These are phyloP conservation scores for Rhyacophila evoluta DNA, from an alignment of 2,888 invertebrate species.

Conservation along the genomic window DNA sequence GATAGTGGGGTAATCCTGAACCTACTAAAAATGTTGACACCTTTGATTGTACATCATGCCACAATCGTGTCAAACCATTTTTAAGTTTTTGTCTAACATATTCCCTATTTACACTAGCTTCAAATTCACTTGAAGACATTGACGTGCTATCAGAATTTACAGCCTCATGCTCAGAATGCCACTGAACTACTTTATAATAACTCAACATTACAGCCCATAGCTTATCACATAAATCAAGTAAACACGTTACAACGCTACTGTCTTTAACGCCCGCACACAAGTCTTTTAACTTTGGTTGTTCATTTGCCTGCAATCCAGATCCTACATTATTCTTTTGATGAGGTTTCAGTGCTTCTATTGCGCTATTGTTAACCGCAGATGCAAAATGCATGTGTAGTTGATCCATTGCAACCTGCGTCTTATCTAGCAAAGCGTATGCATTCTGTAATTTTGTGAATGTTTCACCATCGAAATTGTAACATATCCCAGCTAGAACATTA, in stretches of 20 bases:
- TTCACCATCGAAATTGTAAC: slow-evolving; percentile 79
- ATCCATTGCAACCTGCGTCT: slow-evolving; percentile 93
- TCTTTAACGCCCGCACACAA: slow-evolving; percentile 73
- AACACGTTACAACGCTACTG: slow-evolving; percentile 68
- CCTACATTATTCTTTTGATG: slow-evolving; percentile 63
- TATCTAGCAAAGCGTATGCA: slow-evolving; percentile 90
- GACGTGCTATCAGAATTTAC: slow-evolving; percentile 57
- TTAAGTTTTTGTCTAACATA: slow-evolving; percentile 91
- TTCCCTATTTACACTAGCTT: slow-evolving; percentile 77
- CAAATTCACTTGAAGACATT: slow-evolving; percentile 62
- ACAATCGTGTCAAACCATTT: slow-evolving; percentile 86
- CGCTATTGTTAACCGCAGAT: slow-evolving; percentile 88
- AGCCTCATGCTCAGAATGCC: slow-evolving; percentile 75
- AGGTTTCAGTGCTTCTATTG: slow-evolving; percentile 72
- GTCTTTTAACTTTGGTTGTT: slow-evolving; percentile 78
- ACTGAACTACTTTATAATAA: slow-evolving; percentile 81
- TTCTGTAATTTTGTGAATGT: slow-evolving; percentile 86
- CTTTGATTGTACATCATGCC: slow-evolving; percentile 95
- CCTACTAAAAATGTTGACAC: slow-evolving; percentile 84
- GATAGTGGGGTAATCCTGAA: slow-evolving; percentile 85
- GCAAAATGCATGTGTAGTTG: slow-evolving; percentile 96
- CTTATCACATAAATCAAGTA: slow-evolving; percentile 88
- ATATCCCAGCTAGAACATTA: slow-evolving; percentile 83
- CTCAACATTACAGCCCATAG: slow-evolving; percentile 85
- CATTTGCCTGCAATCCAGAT: slow-evolving; percentile 51